Evolutionary conservation across 1,140 invertebrate genomes (phyloP), one percentile per base, ranked within the genome.

Genomic region (Brachionus manjavacas): DNA sequence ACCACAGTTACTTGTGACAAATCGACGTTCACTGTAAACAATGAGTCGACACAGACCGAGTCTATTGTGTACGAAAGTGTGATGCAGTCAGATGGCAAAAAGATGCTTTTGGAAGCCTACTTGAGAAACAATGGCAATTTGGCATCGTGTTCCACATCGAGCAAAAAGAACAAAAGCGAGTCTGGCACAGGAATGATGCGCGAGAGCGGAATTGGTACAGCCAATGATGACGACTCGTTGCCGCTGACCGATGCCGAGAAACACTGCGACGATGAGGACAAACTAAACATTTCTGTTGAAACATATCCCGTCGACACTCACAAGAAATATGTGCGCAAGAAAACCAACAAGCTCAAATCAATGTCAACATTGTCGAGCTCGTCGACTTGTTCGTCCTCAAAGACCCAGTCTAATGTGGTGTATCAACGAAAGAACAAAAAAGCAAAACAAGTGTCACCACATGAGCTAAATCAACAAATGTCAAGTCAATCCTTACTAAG

Each of bases 21-120:
- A 49, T 49, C 72, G 12, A 76, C 72, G 8, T 46, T 31, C 41
- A 76, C 72, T 25, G 25, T 76, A 12, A 9, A 46, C 14, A 11
- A 76, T 43, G 39, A 49, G 20, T 49, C 20, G 2, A 76, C 72
- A 25, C 72, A 76, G 14, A 76, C 72, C 20, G 72, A 76, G 20
- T n/a, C 25, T 8, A 31, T 49, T 35, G 31, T 35, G 11, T 49
- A 46, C 7, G 72, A 76, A 11, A 46, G 16, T 4, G 41, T 76
- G 41, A 76, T 76, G 20, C 72, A 76, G 16, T 76, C 72, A 12
- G 72, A 76, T 49, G 72, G 72, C 9, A 76, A 76, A 76, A 76
- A 76, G 20, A 23, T 76, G 41, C 31, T 76, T 23, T 14, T 76
- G 23, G 72, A 76, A 52, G 72, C 72, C 20, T 76, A 76, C 49